A percentile compares a stretch with the other conserved stretches of the same genome.
phyloP scores from a whole-genome alignment of 2,888 invertebrate species.

The Temnothorax unifasciatus region DNA sequence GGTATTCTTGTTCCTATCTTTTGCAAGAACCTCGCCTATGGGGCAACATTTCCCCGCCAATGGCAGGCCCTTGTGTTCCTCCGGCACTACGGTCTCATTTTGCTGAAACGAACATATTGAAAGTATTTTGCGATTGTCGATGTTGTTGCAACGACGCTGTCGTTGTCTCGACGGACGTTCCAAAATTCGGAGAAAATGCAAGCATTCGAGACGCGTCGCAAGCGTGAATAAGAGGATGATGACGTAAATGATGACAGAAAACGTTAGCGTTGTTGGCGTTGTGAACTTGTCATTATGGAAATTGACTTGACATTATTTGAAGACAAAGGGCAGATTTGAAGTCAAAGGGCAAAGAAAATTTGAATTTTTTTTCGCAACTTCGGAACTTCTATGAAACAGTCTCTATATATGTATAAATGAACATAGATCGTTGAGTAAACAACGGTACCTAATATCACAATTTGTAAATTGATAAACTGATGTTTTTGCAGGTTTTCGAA shows the following conservation, averaged over 20 bases:
- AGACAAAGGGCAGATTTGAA: neutral
- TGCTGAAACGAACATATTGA: conserved; percentile 61
- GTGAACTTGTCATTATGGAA: neutral
- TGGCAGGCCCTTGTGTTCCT: conserved; percentile 72
- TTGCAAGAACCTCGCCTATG: conserved; percentile 74
- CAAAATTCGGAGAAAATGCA: conserved; percentile 6
- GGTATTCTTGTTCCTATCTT: conserved; percentile 61
- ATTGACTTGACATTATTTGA: neutral
- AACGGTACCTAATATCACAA: neutral
- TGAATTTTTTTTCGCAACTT: neutral
- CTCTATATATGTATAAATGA: neutral
- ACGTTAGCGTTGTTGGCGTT: neutral
- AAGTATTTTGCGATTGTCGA: neutral
- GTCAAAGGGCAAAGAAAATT: neutral
- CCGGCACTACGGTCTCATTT: conserved; percentile 74
- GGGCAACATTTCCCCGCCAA: conserved; percentile 83
- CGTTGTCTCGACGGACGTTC: neutral
- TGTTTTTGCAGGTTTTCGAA: neutral
- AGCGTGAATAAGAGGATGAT: neutral
- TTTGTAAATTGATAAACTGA: neutral
- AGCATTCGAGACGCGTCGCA: neutral
- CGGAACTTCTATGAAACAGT: neutral
- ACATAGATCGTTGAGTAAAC: neutral
- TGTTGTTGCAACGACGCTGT: neutral
- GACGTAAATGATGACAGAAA: conserved; percentile 21